Evolutionary conservation across 2,113 vertebrate genomes (phyloP).

Genomic region (Puma concolor): DNA sequence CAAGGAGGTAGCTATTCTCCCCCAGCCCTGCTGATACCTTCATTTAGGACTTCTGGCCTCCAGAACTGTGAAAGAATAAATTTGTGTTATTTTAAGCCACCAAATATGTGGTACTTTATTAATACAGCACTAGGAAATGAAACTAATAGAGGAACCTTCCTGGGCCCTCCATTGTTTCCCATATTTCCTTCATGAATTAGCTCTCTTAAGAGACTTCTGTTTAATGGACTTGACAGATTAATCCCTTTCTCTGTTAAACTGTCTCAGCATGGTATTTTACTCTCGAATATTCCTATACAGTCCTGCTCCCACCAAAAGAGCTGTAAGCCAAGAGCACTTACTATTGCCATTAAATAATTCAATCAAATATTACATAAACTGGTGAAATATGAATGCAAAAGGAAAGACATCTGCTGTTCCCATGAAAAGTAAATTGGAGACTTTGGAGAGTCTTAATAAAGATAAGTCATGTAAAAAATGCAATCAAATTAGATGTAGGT

Average conservation of each 20-base stretch:
- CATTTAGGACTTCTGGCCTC: not conserved
- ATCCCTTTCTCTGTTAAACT: not conserved
- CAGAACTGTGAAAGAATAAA: not conserved
- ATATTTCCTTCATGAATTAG: not conserved
- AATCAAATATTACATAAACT: not conserved
- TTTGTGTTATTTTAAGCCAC: not conserved
- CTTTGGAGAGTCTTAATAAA: not conserved
- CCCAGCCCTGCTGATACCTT: not conserved
- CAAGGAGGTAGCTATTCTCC: not conserved
- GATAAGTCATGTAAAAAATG: not conserved
- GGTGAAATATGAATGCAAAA: constrained; percentile 2
- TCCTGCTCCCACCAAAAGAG: not conserved
- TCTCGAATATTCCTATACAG: not conserved
- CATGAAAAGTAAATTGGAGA: constrained; percentile 1
- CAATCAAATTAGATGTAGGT: not conserved
- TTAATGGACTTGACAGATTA: not conserved
- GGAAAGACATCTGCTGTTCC: not conserved
- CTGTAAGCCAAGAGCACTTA: not conserved
- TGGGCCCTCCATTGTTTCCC: not conserved
- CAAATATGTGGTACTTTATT: not conserved
- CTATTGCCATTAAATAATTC: not conserved
- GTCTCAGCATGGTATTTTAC: not conserved
- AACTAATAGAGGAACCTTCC: not conserved
- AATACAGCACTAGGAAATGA: not conserved
- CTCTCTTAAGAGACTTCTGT: not conserved